Evolutionary conservation across 2,113 vertebrate species (phyloP), one percentile per base, ranked within the genome.

Genomic region (Phainopepla nitens): DNA sequence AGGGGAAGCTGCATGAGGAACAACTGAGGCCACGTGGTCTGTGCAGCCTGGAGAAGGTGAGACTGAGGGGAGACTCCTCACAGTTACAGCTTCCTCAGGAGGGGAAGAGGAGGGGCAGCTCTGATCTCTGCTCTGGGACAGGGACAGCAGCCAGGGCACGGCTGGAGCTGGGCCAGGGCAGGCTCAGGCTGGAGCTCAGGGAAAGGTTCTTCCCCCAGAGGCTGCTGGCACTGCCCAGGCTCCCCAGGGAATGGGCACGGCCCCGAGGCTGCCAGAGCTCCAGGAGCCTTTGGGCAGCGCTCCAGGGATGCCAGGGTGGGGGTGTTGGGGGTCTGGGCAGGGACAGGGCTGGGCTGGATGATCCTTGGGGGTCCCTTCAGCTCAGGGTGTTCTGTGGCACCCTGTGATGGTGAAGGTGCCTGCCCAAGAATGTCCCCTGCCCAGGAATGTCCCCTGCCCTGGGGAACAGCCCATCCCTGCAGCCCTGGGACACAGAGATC

Each of bases 291-390:
- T 39, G 39, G 39, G 39, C 39, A 39, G 39, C 39, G 39, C 39
- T 39, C 47, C 68, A 72, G 73, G 73, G 73, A 25, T 61, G 57
- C 6, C 73, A 50, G 42, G 54, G 15, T 17, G 72, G n/a, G 39
- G 1, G 3, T 45, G 36, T 5, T 35, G 42, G 77, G 36, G 76
- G 14, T n/a, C 76, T 79, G 76, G 3, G 12, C 39, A 39, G 39
- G 39, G 39, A 39, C 16, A 0, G n/a, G 33, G 18, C 2, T 44
- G 49, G 1, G 0, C 3, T 58, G 1, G 2, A 3, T 17, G 15
- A 29, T 54, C 60, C 36, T 7, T 2, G 33, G 0, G 0, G 28
- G 8, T 47, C 13, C 23, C 17, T 15, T 9, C 15, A 47, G 13
- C n/a, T 5, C 50, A 25, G 41, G 33, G 1, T 1, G 2, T 27